Conservation (phyloP, 2,113 vertebrate species). For the Gymnocephalus cernua region DNA sequence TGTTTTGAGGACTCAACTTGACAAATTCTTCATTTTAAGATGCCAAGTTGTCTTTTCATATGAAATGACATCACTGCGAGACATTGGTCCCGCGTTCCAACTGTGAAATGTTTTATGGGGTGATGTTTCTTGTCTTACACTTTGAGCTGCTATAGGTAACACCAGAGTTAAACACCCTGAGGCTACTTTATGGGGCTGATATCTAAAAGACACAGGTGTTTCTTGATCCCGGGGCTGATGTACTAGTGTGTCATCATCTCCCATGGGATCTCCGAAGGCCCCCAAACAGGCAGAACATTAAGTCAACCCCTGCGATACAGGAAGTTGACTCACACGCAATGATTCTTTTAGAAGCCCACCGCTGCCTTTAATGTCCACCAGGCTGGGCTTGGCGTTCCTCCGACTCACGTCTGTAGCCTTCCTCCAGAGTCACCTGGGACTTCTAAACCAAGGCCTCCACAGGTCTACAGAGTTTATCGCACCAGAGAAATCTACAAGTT, state of each 20-base stretch:
- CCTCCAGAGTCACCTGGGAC: slow-evolving; percentile 68
- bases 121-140: neutral
- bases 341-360: slow-evolving; percentile 53
- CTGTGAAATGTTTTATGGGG: slow-evolving; percentile 25
- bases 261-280: slow-evolving; percentile 21
- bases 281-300: slow-evolving; percentile 48
- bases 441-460: slow-evolving; percentile 3
- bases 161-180: slow-evolving; percentile 17
- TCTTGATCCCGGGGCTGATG: slow-evolving; percentile 31
- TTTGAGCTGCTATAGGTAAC: neutral
- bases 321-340: slow-evolving; percentile 83
- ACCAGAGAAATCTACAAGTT: slow-evolving; percentile 47
- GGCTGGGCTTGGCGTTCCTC: slow-evolving; percentile 31
- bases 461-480: slow-evolving; percentile 56
- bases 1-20: neutral
- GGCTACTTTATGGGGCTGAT: neutral
- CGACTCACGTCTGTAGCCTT: slow-evolving; percentile 45
- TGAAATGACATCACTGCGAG: slow-evolving; percentile 13
- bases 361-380: slow-evolving; percentile 36
- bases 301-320: slow-evolving; percentile 62
- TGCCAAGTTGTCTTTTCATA: neutral
- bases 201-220: slow-evolving; percentile 51
- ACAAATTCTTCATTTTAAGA: neutral
- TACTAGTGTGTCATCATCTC: slow-evolving; percentile 49
- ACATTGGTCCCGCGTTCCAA: neutral